These are phyloP conservation scores for Ciconia maguari DNA, from an alignment of 2,113 vertebrate species.

Conservation along the genomic window DNA sequence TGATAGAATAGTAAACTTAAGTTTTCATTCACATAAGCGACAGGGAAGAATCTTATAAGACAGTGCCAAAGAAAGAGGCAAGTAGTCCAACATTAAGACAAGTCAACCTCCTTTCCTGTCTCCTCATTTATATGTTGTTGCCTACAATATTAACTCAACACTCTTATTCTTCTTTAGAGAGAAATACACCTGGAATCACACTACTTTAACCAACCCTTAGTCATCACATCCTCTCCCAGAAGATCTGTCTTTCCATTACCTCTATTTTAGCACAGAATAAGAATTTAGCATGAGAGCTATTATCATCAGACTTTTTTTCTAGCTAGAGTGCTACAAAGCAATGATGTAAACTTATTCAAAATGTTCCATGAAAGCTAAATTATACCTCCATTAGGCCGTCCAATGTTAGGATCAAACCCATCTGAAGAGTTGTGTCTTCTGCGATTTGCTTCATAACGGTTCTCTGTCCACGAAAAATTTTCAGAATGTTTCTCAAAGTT, in stretches of 20 bases:
- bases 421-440: slow-evolving; percentile 80
- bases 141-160: not conserved
- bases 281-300: not conserved
- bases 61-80: not conserved
- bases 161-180: not conserved
- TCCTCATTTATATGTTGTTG: not conserved
- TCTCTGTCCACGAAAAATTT: slow-evolving; percentile 67
- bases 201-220: not conserved
- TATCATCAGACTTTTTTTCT: not conserved
- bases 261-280: not conserved
- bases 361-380: not conserved
- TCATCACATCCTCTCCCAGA: not conserved
- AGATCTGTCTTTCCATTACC: not conserved
- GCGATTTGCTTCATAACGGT: slow-evolving; percentile 68
- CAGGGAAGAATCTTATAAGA: not conserved
- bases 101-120: not conserved
- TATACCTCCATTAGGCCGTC: slow-evolving; percentile 72
- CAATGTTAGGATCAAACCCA: slow-evolving; percentile 70
- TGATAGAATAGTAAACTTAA: accelerated
- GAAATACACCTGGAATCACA: not conserved
- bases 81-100: not conserved
- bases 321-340: not conserved
- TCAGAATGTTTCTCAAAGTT: slow-evolving; percentile 77
- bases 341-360: not conserved
- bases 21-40: not conserved